Percentiles rank a stretch among this genome's conserved stretches.
Conservation (phyloP, 2,113 vertebrate species). For the Stigmatopora argus region DNA sequence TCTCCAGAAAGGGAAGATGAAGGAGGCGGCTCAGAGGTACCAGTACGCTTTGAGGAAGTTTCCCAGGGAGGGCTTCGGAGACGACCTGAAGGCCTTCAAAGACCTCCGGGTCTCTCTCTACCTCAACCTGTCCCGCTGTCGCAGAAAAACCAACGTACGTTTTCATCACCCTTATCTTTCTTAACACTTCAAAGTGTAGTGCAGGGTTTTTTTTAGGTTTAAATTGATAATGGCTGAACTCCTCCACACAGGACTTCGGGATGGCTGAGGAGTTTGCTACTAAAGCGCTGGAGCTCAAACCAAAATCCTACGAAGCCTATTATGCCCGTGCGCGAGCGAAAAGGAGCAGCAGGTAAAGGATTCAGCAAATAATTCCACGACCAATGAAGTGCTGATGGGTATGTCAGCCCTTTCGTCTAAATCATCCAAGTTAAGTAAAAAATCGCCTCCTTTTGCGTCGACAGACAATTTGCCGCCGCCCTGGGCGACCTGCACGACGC, state of each 20-base stretch:
- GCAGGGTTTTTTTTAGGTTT: not conserved
- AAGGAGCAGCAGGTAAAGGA: conserved; percentile 92
- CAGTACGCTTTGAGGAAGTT: conserved; percentile 96
- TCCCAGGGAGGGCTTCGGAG: conserved; percentile 89
- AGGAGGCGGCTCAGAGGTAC: conserved; percentile 94
- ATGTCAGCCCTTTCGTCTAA: too few relatives aligned
- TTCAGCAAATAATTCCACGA: not conserved
- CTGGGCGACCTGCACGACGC: conserved; percentile 88
- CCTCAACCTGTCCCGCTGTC: conserved; percentile 91
- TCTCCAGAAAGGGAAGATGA: conserved; percentile 96
- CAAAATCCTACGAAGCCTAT: conserved; percentile 93
- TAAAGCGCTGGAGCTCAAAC: conserved; percentile 94
- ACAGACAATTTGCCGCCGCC: conserved; percentile 86
- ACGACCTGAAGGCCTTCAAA: conserved; percentile 91
- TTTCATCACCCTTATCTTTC: not conserved
- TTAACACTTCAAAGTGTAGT: conserved; percentile 5
- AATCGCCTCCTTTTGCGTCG: not conserved
- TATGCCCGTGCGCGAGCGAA: conserved; percentile 95
- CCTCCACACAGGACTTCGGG: conserved; percentile 82
- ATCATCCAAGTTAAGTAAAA: not conserved
- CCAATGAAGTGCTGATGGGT: not conserved
- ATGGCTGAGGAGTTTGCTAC: conserved; percentile 98
- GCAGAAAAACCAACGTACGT: conserved; percentile 92
- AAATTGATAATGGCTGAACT: not conserved
- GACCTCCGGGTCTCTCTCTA: conserved; percentile 92